Conservation (phyloP, 2,888 invertebrate genomes). For the Drosophila mimica region DNA sequence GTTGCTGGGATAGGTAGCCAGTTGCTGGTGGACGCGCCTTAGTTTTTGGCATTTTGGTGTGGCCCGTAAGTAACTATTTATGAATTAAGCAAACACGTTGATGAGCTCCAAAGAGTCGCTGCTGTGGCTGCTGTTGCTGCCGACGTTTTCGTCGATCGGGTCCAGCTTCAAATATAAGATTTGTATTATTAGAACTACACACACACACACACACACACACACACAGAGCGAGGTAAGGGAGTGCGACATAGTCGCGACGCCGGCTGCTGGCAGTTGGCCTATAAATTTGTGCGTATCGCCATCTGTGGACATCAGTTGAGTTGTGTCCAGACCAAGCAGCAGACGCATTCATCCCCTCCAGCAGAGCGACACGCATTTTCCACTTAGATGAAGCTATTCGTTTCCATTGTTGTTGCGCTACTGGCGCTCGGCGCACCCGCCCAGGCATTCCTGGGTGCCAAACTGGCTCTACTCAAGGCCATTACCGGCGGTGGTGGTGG, state of each 20-base stretch:
- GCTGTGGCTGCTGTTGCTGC: constrained; percentile 18
- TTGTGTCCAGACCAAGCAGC: constrained; percentile 50
- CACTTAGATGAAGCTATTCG: constrained; percentile 72
- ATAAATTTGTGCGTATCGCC: constrained; percentile 80
- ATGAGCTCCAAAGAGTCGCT: constrained; percentile 38
- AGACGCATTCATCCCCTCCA: constrained; percentile 34
- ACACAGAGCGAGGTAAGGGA: constrained; percentile 3
- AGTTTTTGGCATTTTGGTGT: constrained; percentile 55
- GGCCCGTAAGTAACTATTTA: constrained; percentile 75
- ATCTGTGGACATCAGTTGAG: constrained; percentile 76
- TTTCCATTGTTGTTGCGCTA: constrained; percentile 64
- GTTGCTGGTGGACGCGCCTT: constrained; percentile 57
- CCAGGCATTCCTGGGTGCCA: constrained; percentile 79
- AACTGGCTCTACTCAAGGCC: constrained; percentile 76
- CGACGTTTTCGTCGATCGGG: constrained; percentile 18
- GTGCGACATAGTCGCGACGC: neutral
- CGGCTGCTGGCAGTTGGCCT: constrained; percentile 59
- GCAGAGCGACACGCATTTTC: constrained; percentile 4
- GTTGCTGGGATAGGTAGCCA: constrained; percentile 10
- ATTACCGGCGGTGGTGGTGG: constrained; percentile 58
- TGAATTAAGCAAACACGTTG: constrained; percentile 78
- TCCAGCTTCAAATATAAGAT: constrained; percentile 39
- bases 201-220: constrained; percentile 17
- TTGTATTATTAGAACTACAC: constrained; percentile 70
- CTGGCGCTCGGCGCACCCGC: constrained; percentile 71